Conservation (phyloP, 2,888 invertebrate genomes). For the Drosophila subquinaria region DNA sequence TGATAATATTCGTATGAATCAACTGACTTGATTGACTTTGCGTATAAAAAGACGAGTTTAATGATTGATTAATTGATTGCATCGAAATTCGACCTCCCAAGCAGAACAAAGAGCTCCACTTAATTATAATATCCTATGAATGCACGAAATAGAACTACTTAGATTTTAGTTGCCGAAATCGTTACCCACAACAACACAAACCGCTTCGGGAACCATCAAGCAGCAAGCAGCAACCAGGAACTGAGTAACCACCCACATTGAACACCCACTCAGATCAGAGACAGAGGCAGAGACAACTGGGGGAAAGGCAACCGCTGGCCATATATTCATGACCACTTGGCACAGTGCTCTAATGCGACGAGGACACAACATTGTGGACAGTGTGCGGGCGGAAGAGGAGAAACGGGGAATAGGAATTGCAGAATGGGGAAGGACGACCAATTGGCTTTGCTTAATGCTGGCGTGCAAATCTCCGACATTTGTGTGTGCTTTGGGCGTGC, state of each 20-base stretch:
- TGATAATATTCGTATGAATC: not conserved
- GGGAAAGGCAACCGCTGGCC: slow-evolving; percentile 52
- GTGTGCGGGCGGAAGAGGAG: slow-evolving; percentile 16
- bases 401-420: not conserved
- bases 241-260: slow-evolving; percentile 10
- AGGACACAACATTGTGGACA: slow-evolving; percentile 55
- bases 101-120: not conserved
- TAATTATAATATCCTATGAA: slow-evolving; percentile 3
- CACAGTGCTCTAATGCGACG: slow-evolving; percentile 48
- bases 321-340: slow-evolving; percentile 74
- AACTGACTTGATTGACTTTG: not conserved
- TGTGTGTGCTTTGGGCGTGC: slow-evolving; percentile 56
- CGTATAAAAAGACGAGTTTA: not conserved
- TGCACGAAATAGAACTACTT: slow-evolving; percentile 63
- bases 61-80: not conserved
- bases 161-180: slow-evolving; percentile 68
- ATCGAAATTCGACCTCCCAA: not conserved
- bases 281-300: slow-evolving; percentile 6
- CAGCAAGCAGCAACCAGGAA: not conserved
- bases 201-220: slow-evolving; percentile 4
- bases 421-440: slow-evolving; percentile 53
- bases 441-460: slow-evolving; percentile 77
- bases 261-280: slow-evolving; percentile 19
- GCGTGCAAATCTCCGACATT: slow-evolving; percentile 78
- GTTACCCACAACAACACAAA: slow-evolving; percentile 52